Conservation (phyloP, 2,888 invertebrate genomes). For the Omphaloscelis lunosa region DNA sequence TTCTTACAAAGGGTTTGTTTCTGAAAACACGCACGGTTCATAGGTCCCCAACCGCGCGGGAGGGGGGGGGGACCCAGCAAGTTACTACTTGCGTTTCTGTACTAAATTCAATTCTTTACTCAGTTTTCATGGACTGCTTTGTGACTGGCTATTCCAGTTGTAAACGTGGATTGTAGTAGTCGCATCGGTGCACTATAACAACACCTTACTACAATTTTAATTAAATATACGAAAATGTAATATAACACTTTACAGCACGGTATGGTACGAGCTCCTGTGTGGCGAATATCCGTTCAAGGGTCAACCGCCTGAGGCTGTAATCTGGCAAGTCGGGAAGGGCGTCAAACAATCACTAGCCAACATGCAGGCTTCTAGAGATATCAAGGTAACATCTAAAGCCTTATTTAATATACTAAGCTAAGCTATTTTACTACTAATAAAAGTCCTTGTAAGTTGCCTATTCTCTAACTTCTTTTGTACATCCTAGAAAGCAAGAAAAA, state of each 20-base stretch:
- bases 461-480: background rate
- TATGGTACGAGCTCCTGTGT: slow-evolving; percentile 99
- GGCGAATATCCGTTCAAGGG: slow-evolving; percentile 99
- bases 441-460: background rate
- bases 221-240: background rate
- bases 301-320: slow-evolving; percentile 98
- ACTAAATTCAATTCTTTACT: background rate
- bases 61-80: too few relatives aligned
- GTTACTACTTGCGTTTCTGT: background rate
- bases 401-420: background rate
- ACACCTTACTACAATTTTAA: background rate
- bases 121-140: background rate
- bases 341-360: slow-evolving; percentile 98
- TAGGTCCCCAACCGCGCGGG: too few relatives aligned
- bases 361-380: slow-evolving; percentile 98
- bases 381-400: slow-evolving; percentile 93
- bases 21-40: too few relatives aligned
- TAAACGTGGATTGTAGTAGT: background rate
- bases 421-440: background rate
- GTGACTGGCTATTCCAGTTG: background rate
- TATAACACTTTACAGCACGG: slow-evolving; percentile 92
- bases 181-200: background rate
- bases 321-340: slow-evolving; percentile 99
- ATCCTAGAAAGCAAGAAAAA: too few relatives aligned
- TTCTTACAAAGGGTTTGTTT: too few relatives aligned